A percentile compares a stretch with the other conserved stretches of the same genome.
phyloP scores from a whole-genome alignment of 2,888 invertebrate species.

The Ormyrus rosae region DNA sequence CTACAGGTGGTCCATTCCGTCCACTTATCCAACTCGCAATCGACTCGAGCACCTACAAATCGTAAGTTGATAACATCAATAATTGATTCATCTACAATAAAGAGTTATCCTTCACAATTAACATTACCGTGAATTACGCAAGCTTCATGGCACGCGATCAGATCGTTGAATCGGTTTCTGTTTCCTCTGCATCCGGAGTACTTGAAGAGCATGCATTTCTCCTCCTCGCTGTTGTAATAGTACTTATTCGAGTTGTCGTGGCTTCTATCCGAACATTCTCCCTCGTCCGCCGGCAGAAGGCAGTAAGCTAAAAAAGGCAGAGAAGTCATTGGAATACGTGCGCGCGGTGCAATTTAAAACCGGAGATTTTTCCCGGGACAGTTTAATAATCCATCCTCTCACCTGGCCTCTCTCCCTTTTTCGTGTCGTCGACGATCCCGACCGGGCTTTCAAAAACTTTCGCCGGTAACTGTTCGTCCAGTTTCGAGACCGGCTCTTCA shows the following conservation, averaged over 20 bases:
- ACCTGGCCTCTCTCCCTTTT: constrained; percentile 7
- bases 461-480: neutral
- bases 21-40: constrained; percentile 50
- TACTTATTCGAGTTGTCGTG: constrained; percentile 24
- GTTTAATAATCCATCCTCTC: neutral
- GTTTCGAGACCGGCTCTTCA: neutral
- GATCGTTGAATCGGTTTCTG: constrained; percentile 39
- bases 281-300: constrained; percentile 15
- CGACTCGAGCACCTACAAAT: constrained; percentile 32
- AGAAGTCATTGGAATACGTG: neutral
- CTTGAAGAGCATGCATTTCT: constrained; percentile 20
- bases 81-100: neutral
- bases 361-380: neutral
- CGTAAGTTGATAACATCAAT: neutral
- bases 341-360: neutral
- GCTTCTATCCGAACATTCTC: neutral
- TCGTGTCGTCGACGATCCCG: neutral
- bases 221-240: constrained; percentile 6
- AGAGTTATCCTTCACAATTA: neutral
- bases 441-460: neutral
- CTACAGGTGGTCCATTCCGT: constrained; percentile 36
- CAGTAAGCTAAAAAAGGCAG: constrained; percentile 19
- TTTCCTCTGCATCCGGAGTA: constrained; percentile 52
- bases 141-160: constrained; percentile 3
- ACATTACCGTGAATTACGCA: constrained; percentile 33